phyloP scores from a whole-genome alignment of 2,888 invertebrate genomes.

The Cenopis cana region DNA sequence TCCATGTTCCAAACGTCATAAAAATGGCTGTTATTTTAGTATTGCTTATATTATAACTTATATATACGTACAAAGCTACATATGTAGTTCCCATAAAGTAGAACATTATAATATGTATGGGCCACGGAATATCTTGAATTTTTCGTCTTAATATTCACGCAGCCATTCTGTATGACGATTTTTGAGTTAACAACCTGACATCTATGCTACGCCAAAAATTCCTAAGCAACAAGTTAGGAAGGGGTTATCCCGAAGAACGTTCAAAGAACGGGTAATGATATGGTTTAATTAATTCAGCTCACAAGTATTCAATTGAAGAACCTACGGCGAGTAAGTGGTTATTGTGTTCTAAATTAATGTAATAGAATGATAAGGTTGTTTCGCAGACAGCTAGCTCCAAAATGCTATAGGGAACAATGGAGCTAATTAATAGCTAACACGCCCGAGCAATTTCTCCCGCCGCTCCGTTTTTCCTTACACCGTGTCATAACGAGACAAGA shows the following conservation, averaged over 20 bases:
- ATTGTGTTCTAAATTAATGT: not conserved
- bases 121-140: no score
- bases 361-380: not conserved
- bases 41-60: not conserved
- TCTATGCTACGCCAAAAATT: no score
- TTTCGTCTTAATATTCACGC: no score
- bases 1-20: constrained; percentile 4
- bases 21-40: not conserved
- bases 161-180: no score
- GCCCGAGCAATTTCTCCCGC: not conserved
- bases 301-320: not conserved
- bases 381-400: not conserved
- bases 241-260: no score
- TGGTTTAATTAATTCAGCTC: not conserved
- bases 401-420: not conserved
- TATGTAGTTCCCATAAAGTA: not conserved
- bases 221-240: no score
- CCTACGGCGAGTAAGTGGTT: not conserved
- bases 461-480: constrained; percentile 30
- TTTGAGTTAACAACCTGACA: no score
- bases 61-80: not conserved
- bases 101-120: not conserved
- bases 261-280: no score
- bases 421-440: constrained; percentile 8
- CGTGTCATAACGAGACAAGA: constrained; percentile 43